Conservation (phyloP, 2,797 vertebrate species). For the Rhynchotus rufescens region DNA sequence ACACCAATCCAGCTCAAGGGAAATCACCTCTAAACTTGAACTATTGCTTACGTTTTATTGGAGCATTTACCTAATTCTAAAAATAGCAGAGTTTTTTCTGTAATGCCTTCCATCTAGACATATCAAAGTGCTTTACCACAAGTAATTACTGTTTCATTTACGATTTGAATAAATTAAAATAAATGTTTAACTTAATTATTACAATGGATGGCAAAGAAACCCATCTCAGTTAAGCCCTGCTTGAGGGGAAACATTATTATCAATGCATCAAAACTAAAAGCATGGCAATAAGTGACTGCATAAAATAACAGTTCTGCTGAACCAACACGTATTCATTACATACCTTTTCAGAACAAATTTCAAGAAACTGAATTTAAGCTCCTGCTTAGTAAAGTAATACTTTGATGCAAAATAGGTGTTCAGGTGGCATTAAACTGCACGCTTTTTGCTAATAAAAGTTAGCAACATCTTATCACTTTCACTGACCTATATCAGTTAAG, state of each 20-base stretch:
- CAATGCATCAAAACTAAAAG: neutral
- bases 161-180: neutral
- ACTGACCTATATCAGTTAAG: neutral
- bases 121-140: conserved; percentile 6
- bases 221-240: neutral
- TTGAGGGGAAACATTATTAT: neutral
- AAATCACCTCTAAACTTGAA: neutral
- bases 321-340: neutral
- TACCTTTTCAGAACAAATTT: neutral
- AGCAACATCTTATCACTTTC: neutral
- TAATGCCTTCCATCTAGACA: conserved; percentile 24
- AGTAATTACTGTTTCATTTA: neutral
- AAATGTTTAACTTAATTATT: conserved; percentile 32
- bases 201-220: neutral
- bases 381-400: neutral
- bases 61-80: neutral
- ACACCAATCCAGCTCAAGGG: neutral
- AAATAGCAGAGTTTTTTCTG: neutral
- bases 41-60: neutral
- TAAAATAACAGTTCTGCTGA: neutral
- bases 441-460: neutral
- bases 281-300: neutral
- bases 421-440: neutral
- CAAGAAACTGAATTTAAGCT: neutral
- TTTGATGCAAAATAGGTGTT: neutral